Evolutionary conservation across 37 sponge, comb jelly and placozoan species (phyloP).

Genomic region (Halichondria panicea): DNA sequence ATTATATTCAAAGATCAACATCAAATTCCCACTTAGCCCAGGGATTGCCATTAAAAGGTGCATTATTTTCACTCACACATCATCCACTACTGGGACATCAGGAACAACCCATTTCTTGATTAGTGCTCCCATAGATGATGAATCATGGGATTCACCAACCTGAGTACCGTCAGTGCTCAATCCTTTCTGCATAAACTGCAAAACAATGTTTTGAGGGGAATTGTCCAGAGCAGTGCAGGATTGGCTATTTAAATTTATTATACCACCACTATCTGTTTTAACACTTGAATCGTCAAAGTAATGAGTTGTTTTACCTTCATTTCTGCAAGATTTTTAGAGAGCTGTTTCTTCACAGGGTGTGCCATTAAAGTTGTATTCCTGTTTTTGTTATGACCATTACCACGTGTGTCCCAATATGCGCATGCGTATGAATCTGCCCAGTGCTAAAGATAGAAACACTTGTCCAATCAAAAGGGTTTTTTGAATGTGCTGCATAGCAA

Average conservation of each 20-base stretch:
- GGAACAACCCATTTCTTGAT: slow-evolving; percentile 75
- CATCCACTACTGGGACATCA: slow-evolving; percentile 8
- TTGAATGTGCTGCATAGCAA: no score
- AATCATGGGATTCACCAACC: slow-evolving; percentile 20
- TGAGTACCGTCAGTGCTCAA: slow-evolving; percentile 2
- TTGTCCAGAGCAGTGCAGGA: neutral
- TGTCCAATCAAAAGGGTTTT: no score
- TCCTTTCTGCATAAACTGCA: slow-evolving; percentile 81
- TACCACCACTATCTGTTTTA: neutral
- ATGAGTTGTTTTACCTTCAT: slow-evolving; percentile 58
- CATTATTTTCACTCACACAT: no score
- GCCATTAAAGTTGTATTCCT: slow-evolving; percentile 62
- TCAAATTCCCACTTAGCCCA: no score
- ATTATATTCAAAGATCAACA: no score
- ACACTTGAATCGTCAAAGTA: neutral
- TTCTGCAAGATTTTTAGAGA: slow-evolving; percentile 69
- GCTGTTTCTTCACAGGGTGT: slow-evolving; percentile 36
- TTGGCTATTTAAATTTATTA: neutral
- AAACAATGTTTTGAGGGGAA: no score
- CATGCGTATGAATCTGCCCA: no score
- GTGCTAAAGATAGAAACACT: no score
- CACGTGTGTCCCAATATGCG: neutral
- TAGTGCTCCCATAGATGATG: slow-evolving; percentile 19
- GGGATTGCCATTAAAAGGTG: no score
- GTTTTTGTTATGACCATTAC: no score